Conservation (phyloP, 2,797 vertebrate species). For the Zalophus californianus region DNA sequence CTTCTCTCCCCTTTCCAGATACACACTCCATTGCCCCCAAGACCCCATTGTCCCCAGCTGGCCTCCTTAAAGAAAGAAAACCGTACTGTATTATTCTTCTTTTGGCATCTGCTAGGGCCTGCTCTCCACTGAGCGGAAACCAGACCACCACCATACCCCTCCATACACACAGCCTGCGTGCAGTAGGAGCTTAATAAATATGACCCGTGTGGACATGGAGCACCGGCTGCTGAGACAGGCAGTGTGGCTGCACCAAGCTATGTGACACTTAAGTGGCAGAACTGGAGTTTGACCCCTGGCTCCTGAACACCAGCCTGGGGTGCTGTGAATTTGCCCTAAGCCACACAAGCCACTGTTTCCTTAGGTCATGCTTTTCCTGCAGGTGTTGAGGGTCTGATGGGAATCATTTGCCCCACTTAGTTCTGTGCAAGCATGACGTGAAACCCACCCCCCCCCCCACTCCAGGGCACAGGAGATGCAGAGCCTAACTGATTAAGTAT, state of each 20-base stretch:
- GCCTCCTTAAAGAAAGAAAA: background rate
- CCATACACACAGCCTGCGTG: background rate
- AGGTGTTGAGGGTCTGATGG: background rate
- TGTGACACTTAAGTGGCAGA: background rate
- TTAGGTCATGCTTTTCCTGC: background rate
- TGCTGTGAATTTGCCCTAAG: background rate
- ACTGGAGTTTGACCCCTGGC: background rate
- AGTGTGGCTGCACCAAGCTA: background rate
- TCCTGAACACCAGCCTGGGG: background rate
- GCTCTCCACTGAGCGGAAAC: background rate
- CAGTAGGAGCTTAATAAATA: background rate
- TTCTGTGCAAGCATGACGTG: background rate
- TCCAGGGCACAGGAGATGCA: background rate
- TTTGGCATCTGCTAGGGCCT: background rate
- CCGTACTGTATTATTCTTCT: background rate
- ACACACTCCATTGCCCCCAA: too few relatives aligned
- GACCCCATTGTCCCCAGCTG: background rate
- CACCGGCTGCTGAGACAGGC: background rate
- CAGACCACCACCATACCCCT: too few relatives aligned
- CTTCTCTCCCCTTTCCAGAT: background rate
- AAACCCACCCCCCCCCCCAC: background rate
- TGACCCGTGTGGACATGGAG: background rate
- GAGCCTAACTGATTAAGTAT: background rate
- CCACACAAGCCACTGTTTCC: background rate
- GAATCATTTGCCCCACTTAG: background rate